These are phyloP conservation scores for Meda fulgida DNA, from an alignment of 2,797 vertebrate genomes.

Conservation along the genomic window DNA sequence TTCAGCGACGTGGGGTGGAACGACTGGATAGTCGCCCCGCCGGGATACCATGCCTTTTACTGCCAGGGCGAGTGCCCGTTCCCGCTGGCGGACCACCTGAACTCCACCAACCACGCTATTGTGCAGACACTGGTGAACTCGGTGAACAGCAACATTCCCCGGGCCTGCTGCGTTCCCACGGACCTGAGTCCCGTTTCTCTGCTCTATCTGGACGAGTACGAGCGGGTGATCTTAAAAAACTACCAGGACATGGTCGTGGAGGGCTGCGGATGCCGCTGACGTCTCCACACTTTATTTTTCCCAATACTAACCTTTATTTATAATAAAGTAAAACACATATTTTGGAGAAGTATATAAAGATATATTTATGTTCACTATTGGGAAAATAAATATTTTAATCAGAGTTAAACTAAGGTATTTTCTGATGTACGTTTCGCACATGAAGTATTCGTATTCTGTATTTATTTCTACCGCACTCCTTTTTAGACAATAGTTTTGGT, in stretches of 20 bases:
- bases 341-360: conserved; percentile 97
- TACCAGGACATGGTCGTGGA: conserved; percentile 99
- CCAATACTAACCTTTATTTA: conserved; percentile 99
- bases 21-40: conserved; percentile 98
- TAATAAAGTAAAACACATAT: conserved; percentile 91
- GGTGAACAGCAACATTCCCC: conserved; percentile 96
- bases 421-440: conserved; percentile 98
- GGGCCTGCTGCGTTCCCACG: conserved; percentile 98
- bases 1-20: conserved; percentile 99
- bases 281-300: conserved; percentile 72
- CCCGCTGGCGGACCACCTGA: conserved; percentile 95
- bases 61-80: conserved; percentile 99
- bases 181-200: conserved; percentile 97
- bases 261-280: conserved; percentile 95
- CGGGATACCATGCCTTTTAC: conserved; percentile 97
- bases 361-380: conserved; percentile 99
- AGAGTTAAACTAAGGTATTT: conserved; percentile 94
- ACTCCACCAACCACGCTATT: conserved; percentile 98
- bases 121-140: conserved; percentile 99
- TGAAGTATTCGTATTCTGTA: conserved; percentile 99
- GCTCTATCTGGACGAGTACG: conserved; percentile 97
- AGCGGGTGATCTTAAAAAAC: conserved; percentile 98
- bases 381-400: conserved; percentile 99
- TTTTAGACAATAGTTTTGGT: conserved; percentile 90
- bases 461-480: conserved; percentile 99